Base-by-base conservation (phyloP, 2,888 invertebrate species). In the Eupeodes latifasciatus region DNA sequence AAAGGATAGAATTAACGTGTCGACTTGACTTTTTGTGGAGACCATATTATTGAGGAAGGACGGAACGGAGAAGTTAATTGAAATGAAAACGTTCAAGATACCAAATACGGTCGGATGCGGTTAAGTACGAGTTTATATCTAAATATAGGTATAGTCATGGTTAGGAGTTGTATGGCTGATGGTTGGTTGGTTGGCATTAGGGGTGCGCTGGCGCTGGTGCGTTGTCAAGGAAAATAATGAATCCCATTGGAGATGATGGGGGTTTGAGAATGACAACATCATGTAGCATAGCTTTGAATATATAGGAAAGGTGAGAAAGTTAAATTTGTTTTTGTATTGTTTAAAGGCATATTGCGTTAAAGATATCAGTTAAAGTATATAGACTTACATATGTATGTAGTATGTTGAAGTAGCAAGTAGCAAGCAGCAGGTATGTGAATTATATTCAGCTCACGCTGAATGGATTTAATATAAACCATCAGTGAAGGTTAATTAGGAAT, bases 31-130 rank as follows among this genome's bases (percentile, higher is more conserved):
- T 85, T 74, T 78, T 75, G 59, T 47, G 53, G 74, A 81, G 77
- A 74, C 77, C 74, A 59, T 74, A 34, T 11, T 80, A 67, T 69
- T 66, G 51, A 77, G 74, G 74, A 81, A 88, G 85, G 88, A 87
- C 85, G 81, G 44, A 85, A 87, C 85, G 81, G 44, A 85, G 81
- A 88, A 85, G 88, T 88, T 84, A 88, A 88, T 88, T 88, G 88
- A 88, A 88, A 88, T 88, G 85, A 88, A 85, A 88, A 88, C 88
- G 85, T 85, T 88, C 69, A 85, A 88, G 88, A 85, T 84, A 88
- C 81, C 81, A 77, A 78, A 51, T 84, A 66, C 72, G 83, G 78
- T 69, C n/a, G 51, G 44, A 61, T 81, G 59, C 72, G 81, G 86
- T 79, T 74, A 67, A 55, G 16, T 49, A 40, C 40, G 40, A 5